Base-by-base conservation (phyloP, 1,140 invertebrate genomes). In the Riptortus pedestris region DNA sequence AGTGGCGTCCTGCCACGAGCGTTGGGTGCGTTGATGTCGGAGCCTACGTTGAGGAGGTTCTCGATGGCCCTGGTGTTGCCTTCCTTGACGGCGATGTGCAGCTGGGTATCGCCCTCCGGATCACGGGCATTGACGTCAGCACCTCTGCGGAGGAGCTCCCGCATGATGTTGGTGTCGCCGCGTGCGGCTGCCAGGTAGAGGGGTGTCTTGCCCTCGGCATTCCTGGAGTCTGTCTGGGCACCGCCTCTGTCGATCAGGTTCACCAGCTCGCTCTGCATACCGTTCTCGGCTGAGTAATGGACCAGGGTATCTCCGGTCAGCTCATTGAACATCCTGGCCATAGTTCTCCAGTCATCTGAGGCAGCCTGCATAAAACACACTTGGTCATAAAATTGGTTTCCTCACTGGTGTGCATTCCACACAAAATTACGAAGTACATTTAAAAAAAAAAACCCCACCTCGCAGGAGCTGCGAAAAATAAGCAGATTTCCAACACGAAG, bases 221-320 rank as follows among this genome's bases (percentile, higher is more conserved):
- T 59, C 18, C 31, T 59, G 14, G 5, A 2, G 18, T 59, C 57
- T n/a, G 31, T 38, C 18, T 59, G 57, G 31, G 57, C 57, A 33
- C 51, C 51, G 2, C 51, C 51, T 26, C 14, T 18, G 24, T 55
- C 51, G 51, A 55, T 55, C 22, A 55, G 12, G 51, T 26, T 55
- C 20, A 55, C 26, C 0, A 55, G 18, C 24, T 55, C 24, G 14
- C 14, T 24, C 1, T 18, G 1, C 4, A 55, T 18, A 55, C 51
- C 51, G 1, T 18, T 26, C 51, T 55, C 20, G 4, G 51, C 22
- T 14, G 24, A 22, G 24, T 24, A 55, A 12, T 55, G 51, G 51
- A 55, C 51, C 2, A 55, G 24, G 12, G 51, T 55, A 24, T 55
- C 51, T 55, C 51, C 51, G 14, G 51, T 55, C 51, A 55, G 1